Evolutionary conservation across 2,888 invertebrate genomes (phyloP).

Genomic region (Luperina testacea): DNA sequence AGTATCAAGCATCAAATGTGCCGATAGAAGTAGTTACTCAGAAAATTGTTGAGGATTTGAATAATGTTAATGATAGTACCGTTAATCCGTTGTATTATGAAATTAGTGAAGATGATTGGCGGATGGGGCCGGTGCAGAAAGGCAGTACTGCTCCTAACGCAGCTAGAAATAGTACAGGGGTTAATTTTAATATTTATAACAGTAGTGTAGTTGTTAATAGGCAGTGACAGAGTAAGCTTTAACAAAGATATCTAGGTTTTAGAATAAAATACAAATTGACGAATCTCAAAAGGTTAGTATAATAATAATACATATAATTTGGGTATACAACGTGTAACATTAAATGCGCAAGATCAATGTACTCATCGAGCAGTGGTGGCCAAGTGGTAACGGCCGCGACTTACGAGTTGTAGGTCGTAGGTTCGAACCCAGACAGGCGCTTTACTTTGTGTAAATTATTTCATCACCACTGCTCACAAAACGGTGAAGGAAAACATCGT

Average conservation of each 20-base stretch:
- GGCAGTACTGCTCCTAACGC: not conserved
- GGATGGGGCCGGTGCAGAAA: slow-evolving; percentile 63
- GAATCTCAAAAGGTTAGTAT: not conserved
- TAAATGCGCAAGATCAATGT: too few relatives aligned
- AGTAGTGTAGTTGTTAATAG: slow-evolving; percentile 67
- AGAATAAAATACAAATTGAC: not conserved
- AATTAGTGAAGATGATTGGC: slow-evolving; percentile 72
- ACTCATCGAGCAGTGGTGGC: too few relatives aligned
- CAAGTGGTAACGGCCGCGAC: too few relatives aligned
- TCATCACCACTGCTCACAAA: too few relatives aligned
- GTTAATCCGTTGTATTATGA: slow-evolving; percentile 65
- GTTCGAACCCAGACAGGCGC: too few relatives aligned
- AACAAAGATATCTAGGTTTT: slow-evolving; percentile 56
- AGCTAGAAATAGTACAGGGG: slow-evolving; percentile 20
- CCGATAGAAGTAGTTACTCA: slow-evolving; percentile 7
- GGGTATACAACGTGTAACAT: too few relatives aligned
- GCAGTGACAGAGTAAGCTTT: slow-evolving; percentile 34
- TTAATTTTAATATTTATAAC: slow-evolving; percentile 68
- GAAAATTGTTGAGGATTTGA: slow-evolving; percentile 8
- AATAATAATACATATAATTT: not conserved
- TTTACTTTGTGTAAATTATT: too few relatives aligned
- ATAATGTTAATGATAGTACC: slow-evolving; percentile 42
- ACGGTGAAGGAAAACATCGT: too few relatives aligned
- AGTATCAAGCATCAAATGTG: slow-evolving; percentile 3
- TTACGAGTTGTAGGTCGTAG: too few relatives aligned